Percentiles rank a stretch among this genome's conserved stretches.
phyloP scores from a whole-genome alignment of 2,113 vertebrate genomes.

The Lipotes vexillifer region DNA sequence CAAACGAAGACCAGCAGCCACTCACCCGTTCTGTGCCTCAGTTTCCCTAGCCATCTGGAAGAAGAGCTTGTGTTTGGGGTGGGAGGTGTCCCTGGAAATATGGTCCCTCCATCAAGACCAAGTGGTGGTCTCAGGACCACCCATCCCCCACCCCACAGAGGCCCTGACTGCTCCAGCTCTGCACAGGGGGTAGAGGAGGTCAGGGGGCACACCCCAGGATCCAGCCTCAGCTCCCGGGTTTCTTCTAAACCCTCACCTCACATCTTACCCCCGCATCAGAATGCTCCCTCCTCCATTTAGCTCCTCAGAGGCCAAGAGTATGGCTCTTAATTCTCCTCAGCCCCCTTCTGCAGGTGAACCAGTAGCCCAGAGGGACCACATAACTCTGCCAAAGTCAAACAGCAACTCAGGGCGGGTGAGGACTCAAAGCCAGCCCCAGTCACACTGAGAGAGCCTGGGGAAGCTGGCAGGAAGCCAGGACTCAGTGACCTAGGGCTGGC shows the following conservation, averaged over 20 bases:
- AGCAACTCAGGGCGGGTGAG: neutral
- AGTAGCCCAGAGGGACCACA: neutral
- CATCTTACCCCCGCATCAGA: neutral
- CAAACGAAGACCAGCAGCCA: neutral
- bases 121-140: neutral
- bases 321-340: neutral
- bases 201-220: fast-evolving
- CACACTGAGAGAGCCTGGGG: neutral
- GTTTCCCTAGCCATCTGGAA: neutral
- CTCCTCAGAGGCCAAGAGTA: neutral
- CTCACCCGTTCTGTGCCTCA: neutral
- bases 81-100: neutral
- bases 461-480: neutral
- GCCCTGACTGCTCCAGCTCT: neutral
- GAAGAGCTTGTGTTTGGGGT: neutral
- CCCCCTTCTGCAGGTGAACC: neutral
- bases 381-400: neutral
- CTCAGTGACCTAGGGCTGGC: neutral
- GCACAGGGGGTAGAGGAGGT: neutral
- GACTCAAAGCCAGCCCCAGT: neutral
- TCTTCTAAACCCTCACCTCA: neutral
- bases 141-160: neutral
- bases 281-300: neutral
- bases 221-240: neutral
- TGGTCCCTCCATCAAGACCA: neutral